These are phyloP conservation scores for Drosophila borealis DNA, from an alignment of 2,888 invertebrate species.

Conservation along the genomic window DNA sequence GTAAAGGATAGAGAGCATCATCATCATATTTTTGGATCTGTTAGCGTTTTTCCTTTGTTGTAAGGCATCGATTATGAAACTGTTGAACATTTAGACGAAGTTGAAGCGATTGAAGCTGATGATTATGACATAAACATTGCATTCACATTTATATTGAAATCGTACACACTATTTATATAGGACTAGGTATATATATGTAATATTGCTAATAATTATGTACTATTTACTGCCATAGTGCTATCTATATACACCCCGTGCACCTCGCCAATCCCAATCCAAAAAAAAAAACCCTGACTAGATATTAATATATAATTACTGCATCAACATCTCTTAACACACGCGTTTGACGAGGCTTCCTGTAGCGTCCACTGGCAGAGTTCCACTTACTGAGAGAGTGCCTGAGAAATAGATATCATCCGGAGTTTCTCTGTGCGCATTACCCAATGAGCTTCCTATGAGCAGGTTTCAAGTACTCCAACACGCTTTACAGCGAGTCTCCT, in stretches of 20 bases:
- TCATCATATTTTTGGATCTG: slow-evolving; percentile 62
- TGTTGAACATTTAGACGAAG: slow-evolving; percentile 71
- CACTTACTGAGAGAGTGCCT: slow-evolving; percentile 30
- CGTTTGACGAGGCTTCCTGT: slow-evolving; percentile 49
- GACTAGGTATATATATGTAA: slow-evolving; percentile 54
- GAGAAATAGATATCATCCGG: slow-evolving; percentile 9
- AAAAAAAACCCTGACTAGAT: slow-evolving; percentile 48
- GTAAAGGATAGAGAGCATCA: slow-evolving; percentile 45
- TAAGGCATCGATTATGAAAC: slow-evolving; percentile 52
- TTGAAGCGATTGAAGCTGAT: slow-evolving; percentile 51
- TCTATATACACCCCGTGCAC: slow-evolving; percentile 65
- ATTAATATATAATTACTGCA: slow-evolving; percentile 27
- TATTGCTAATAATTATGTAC: slow-evolving; percentile 64
- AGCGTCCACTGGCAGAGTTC: slow-evolving; percentile 41
- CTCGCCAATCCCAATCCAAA: slow-evolving; percentile 53
- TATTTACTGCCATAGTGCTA: slow-evolving; percentile 79
- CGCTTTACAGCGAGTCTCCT: slow-evolving; percentile 23
- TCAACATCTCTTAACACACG: slow-evolving; percentile 27
- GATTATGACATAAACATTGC: slow-evolving; percentile 60
- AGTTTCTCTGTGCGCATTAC: slow-evolving; percentile 9
- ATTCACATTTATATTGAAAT: slow-evolving; percentile 62
- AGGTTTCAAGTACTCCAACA: slow-evolving; percentile 61
- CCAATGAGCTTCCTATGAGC: slow-evolving; percentile 53
- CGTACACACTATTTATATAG: slow-evolving; percentile 71
- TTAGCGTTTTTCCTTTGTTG: slow-evolving; percentile 63